Evolutionary conservation across 2,113 vertebrate genomes (phyloP), one percentile per base, ranked within the genome.

Genomic region (Megaceryle maxima): DNA sequence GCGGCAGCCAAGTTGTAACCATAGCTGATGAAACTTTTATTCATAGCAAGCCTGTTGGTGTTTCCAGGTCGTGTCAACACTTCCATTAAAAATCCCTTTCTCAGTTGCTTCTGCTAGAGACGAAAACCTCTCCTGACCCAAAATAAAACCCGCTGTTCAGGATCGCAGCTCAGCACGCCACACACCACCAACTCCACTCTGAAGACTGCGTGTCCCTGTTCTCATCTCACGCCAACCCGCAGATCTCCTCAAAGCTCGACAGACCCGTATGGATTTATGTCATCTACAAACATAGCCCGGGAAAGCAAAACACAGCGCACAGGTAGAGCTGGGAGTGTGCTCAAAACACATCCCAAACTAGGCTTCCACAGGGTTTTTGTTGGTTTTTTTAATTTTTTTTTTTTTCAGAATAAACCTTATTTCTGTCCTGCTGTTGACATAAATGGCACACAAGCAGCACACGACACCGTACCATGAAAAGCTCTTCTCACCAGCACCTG

Each of bases 21-120:
- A 79, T 4, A 88, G 83, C 64, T 92, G 90, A 95, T 92, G 63
- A 93, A 90, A 93, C 90, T 96, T 95, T 87, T 78, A 96, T 87
- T 87, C 94, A 43, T 17, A 90, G 79, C 70, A 90, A 96, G 93
- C 26, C 76, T 39, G 68, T 31, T 67, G 53, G 68, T 89, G 95
- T 95, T 95, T 94, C 53, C 90, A 94, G 92, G 91, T 83, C 80
- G 0, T 60, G 85, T 94, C 92, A 96, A 90, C 88, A 43, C 95
- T 81, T 76, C 67, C 83, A 88, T 46, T 70, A 90, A 94, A 96
- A 88, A 59, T 17, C 28, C 63, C 63, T 69, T 85, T 74, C 84
- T 89, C 73, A 50, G 76, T n/a, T 51, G 39, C 57, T 88, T 51
- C 19, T 19, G 48, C 15, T 46, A 16, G 60, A 90, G 90, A 78